phyloP scores from a whole-genome alignment of 1,140 invertebrate species.

The Pseudomyrmex concolor region DNA sequence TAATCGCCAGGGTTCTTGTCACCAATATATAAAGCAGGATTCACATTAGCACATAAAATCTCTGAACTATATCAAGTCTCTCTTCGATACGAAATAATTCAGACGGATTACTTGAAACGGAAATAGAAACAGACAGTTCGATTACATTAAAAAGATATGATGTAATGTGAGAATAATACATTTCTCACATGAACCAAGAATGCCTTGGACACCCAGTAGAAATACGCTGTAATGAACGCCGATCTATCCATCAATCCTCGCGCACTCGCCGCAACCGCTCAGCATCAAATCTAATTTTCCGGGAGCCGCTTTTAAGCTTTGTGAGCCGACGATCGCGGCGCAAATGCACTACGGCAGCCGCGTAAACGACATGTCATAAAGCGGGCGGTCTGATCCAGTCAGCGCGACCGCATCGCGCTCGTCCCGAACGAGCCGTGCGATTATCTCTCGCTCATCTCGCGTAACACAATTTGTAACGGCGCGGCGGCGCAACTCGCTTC shows the following conservation, averaged over 20 bases:
- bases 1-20: constrained; percentile 25
- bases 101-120: not conserved
- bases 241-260: not conserved
- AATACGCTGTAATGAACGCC: too few species aligned
- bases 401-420: constrained; percentile 37
- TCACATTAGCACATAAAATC: too few species aligned
- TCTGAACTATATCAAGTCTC: too few species aligned
- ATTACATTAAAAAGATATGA: not conserved
- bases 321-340: constrained; percentile 25
- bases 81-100: too few species aligned
- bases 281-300: constrained; percentile 34
- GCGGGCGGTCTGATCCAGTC: constrained; percentile 37
- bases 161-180: not conserved
- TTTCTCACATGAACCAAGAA: not conserved
- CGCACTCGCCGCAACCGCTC: constrained; percentile 22
- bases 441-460: constrained; percentile 73
- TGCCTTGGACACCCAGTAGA: too few species aligned
- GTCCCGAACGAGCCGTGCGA: constrained; percentile 56
- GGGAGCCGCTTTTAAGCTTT: constrained; percentile 38
- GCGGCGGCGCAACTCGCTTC: constrained; percentile 29
- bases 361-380: constrained; percentile 68
- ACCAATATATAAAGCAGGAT: not conserved
- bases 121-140: too few species aligned
- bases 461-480: constrained; percentile 74
- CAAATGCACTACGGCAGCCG: constrained; percentile 49